Evolutionary conservation across 2,888 invertebrate genomes (phyloP).

Genomic region (Scrobipalpa costella): DNA sequence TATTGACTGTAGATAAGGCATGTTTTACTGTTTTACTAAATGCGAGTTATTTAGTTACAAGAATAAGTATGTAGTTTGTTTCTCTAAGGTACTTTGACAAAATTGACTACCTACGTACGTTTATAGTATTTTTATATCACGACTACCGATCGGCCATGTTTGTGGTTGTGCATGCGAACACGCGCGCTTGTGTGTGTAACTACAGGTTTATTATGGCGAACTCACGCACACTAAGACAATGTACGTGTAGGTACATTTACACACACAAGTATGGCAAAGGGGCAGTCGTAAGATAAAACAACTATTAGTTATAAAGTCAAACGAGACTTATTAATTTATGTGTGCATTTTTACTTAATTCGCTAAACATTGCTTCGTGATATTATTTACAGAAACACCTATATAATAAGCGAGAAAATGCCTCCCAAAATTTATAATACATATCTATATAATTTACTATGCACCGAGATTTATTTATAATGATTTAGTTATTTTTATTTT

Average conservation of each 20-base stretch:
- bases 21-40: neutral
- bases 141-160: no score
- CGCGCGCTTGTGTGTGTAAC: no score
- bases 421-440: conserved; percentile 37
- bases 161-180: no score
- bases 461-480: neutral
- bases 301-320: neutral
- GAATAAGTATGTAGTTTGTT: neutral
- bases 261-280: no score
- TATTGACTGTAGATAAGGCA: no score
- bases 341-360: neutral
- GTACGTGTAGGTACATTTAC: no score
- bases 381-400: neutral
- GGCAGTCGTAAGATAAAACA: no score
- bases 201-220: no score
- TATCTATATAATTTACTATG: conserved; percentile 6
- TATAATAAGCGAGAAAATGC: conserved; percentile 37
- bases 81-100: conserved; percentile 8
- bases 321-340: neutral
- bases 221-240: no score
- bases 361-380: neutral
- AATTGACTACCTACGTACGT: neutral
- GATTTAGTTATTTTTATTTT: neutral
- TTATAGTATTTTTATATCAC: no score
- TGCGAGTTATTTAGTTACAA: neutral